Percentiles rank a stretch among this genome's conserved stretches.
Evolutionary conservation across 2,797 vertebrate species (phyloP).

Genomic region (Clarias laeviceps): DNA sequence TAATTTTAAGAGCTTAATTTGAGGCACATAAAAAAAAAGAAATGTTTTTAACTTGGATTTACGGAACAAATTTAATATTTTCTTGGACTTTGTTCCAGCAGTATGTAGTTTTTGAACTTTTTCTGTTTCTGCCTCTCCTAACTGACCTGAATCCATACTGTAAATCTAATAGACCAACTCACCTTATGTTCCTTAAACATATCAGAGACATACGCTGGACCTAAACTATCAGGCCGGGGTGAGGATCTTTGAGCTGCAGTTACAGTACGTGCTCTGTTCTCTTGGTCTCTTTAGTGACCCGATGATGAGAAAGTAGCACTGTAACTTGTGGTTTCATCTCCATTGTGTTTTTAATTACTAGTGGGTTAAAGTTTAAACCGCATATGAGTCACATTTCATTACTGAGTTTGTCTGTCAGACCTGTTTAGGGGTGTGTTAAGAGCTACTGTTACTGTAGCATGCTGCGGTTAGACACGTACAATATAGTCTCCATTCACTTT

Average conservation of each 20-base stretch:
- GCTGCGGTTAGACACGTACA: constrained; percentile 24
- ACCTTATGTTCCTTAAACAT: background rate
- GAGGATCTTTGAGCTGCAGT: background rate
- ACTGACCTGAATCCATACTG: background rate
- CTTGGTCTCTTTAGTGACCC: background rate
- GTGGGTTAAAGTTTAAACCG: constrained; percentile 19
- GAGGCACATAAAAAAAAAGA: background rate
- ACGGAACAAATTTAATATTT: background rate
- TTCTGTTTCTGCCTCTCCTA: background rate
- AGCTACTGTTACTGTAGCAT: constrained; percentile 14
- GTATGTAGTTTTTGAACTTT: background rate
- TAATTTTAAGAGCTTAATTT: background rate
- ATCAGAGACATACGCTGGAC: background rate
- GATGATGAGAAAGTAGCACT: constrained; percentile 5
- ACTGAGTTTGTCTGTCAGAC: constrained; percentile 37
- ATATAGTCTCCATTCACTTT: constrained; percentile 1
- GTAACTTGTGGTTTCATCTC: constrained; percentile 32
- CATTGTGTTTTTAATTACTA: constrained; percentile 30
- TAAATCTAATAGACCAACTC: background rate
- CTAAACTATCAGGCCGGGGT: background rate
- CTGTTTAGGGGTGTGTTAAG: constrained; percentile 28
- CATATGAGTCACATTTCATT: constrained; percentile 28
- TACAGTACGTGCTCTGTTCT: too few species aligned
- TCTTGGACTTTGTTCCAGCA: background rate
- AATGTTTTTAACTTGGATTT: background rate